Base-by-base conservation (phyloP, 2,113 vertebrate species). In the Gambusia affinis region DNA sequence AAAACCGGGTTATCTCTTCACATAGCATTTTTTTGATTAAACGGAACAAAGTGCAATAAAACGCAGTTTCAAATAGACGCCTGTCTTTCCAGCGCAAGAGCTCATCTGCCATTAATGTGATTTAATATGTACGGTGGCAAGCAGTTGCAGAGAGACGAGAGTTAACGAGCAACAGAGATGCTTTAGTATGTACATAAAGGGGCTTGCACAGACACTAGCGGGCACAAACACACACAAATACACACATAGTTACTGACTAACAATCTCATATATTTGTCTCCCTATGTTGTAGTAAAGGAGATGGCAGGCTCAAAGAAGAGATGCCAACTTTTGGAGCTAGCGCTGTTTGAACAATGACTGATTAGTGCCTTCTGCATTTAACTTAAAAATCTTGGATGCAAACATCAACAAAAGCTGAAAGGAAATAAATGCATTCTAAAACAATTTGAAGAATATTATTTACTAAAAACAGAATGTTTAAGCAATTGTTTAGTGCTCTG, bases 311-410 rank as follows among this genome's bases (percentile, higher is more conserved):
- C 94, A 92, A 88, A 93, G 84, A 91, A 93, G 95, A 89, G 92
- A 87, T 95, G 92, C 90, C 94, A 93, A 93, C 95, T 87, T 90
- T 83, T 81, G 75, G 29, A 75, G 81, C 90, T 81, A 79, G 81
- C 70, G 64, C 85, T 81, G 95, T 95, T 96, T 95, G 92, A 96
- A 93, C 93, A 95, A 93, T 88, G 95, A 95, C 94, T 94, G 94
- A 95, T 96, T 94, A 94, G 33, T 71, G 67, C 66, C 64, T 67
- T 70, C 60, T 81, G 72, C 24, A 37, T 87, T 87, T 80, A 83
- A 80, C 73, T 69, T 47, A 67, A 79, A 62, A 47, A 73, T 54
- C 39, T 65, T 63, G 17, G 39, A 57, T 79, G 70, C 60, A 80
- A 85, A 76, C 22, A 42, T 8, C 4, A 66, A 31, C 12, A 70